Evolutionary conservation across 2,888 invertebrate genomes (phyloP).

Genomic region (Melinaea marsaeus): DNA sequence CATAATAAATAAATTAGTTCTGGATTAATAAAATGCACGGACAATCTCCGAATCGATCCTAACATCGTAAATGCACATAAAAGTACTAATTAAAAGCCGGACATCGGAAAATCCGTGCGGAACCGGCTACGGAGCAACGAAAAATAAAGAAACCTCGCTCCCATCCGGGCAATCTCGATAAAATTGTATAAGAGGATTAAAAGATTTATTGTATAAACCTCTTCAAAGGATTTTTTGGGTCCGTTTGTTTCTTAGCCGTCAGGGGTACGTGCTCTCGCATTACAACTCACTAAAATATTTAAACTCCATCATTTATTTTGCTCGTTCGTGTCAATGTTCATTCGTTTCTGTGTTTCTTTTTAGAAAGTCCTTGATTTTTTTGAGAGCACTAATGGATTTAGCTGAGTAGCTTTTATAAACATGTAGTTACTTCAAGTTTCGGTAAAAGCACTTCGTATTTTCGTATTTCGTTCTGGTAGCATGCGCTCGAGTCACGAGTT

Average conservation of each 20-base stretch:
- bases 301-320: slow-evolving; percentile 49
- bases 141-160: slow-evolving; percentile 39
- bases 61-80: slow-evolving; percentile 30
- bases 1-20: slow-evolving; percentile 14
- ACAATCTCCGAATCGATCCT: slow-evolving; percentile 22
- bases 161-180: slow-evolving; percentile 65
- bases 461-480: slow-evolving; percentile 27
- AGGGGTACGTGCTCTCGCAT: slow-evolving; percentile 53
- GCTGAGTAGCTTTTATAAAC: slow-evolving; percentile 22
- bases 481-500: slow-evolving; percentile 27
- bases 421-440: slow-evolving; percentile 30
- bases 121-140: slow-evolving; percentile 34
- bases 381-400: slow-evolving; percentile 31
- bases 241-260: slow-evolving; percentile 55
- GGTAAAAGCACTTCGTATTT: slow-evolving; percentile 29
- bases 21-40: slow-evolving; percentile 16
- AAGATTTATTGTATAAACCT: slow-evolving; percentile 72
- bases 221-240: slow-evolving; percentile 67
- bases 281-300: slow-evolving; percentile 47
- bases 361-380: slow-evolving; percentile 34
- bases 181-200: slow-evolving; percentile 75
- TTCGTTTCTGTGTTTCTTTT: slow-evolving; percentile 39
- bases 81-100: slow-evolving; percentile 39
- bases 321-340: slow-evolving; percentile 55
- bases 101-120: slow-evolving; percentile 43